These are phyloP conservation scores for Drosophila recens DNA, from an alignment of 2,888 invertebrate species.

Conservation along the genomic window DNA sequence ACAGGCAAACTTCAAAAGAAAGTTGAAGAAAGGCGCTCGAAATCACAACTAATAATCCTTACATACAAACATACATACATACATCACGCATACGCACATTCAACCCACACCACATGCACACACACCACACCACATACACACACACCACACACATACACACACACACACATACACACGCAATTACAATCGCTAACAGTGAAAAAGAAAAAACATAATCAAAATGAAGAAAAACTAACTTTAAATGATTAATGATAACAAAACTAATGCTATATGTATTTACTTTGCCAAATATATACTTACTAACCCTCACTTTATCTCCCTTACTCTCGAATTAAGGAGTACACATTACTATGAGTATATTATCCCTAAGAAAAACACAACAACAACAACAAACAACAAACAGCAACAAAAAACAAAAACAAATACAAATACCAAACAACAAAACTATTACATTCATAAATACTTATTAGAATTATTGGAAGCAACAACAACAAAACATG, in stretches of 20 bases:
- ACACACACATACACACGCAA: constrained; percentile 18
- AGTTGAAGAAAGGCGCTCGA: constrained; percentile 28
- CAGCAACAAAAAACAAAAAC: constrained; percentile 32
- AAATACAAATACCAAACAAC: constrained; percentile 26
- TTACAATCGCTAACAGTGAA: constrained; percentile 21
- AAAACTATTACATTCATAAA: constrained; percentile 13
- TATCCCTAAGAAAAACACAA: constrained; percentile 17
- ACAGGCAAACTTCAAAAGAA: constrained; percentile 3
- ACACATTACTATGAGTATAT: constrained; percentile 26
- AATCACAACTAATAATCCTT: constrained; percentile 38
- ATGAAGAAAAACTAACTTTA: constrained; percentile 32
- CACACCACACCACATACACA: constrained; percentile 13
- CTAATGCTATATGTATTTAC: constrained; percentile 64
- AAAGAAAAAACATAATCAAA: constrained; percentile 6
- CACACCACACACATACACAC: constrained; percentile 9
- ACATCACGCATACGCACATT: constrained; percentile 19
- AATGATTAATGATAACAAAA: constrained; percentile 32
- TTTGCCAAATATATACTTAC: constrained; percentile 64
- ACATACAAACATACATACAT: constrained; percentile 25
- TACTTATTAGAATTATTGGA: constrained; percentile 12
- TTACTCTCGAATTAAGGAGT: not conserved
- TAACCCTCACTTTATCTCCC: constrained; percentile 5
- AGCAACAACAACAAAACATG: constrained; percentile 19
- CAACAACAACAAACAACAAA: constrained; percentile 29
- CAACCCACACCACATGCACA: constrained; percentile 5